These are phyloP conservation scores for Drosophila quinaria DNA, from an alignment of 2,888 invertebrate genomes.

Conservation along the genomic window DNA sequence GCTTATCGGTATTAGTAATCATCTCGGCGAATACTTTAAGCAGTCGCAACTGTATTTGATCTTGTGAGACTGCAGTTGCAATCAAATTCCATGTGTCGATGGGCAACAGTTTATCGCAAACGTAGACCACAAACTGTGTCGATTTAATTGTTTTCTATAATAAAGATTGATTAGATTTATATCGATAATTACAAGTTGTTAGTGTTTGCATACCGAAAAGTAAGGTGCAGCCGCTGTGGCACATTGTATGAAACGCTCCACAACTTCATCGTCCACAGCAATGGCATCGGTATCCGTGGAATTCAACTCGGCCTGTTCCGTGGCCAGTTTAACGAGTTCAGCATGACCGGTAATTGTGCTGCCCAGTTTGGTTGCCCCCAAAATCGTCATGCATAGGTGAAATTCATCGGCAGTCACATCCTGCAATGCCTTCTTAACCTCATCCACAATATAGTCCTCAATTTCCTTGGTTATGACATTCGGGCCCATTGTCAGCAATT, in stretches of 20 bases:
- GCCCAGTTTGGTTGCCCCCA: conserved; percentile 93
- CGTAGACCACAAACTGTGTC: conserved; percentile 92
- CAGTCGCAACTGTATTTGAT: conserved; percentile 91
- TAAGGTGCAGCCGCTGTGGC: conserved; percentile 93
- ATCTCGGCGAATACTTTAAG: conserved; percentile 95
- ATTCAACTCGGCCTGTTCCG: conserved; percentile 94
- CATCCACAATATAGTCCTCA: conserved; percentile 93
- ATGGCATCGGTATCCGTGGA: conserved; percentile 87
- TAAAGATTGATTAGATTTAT: conserved; percentile 34
- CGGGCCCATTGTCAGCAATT: conserved; percentile 92
- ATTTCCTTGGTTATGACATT: conserved; percentile 93
- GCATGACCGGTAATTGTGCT: conserved; percentile 94
- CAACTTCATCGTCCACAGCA: conserved; percentile 89
- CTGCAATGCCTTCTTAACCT: conserved; percentile 94
- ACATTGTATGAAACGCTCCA: conserved; percentile 93
- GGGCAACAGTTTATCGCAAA: conserved; percentile 94
- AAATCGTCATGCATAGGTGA: conserved; percentile 93
- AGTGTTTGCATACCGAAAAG: conserved; percentile 90
- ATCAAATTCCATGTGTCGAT: conserved; percentile 89
- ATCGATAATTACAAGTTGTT: background rate
- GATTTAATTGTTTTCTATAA: conserved; percentile 94
- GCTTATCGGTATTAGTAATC: conserved; percentile 90
- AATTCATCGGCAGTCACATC: conserved; percentile 97
- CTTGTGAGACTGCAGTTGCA: conserved; percentile 87
- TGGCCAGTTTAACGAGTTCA: conserved; percentile 93